Conservation (phyloP, 30 jellyfish, hydroid and myxozoan species). For the Turritopsis rubra region DNA sequence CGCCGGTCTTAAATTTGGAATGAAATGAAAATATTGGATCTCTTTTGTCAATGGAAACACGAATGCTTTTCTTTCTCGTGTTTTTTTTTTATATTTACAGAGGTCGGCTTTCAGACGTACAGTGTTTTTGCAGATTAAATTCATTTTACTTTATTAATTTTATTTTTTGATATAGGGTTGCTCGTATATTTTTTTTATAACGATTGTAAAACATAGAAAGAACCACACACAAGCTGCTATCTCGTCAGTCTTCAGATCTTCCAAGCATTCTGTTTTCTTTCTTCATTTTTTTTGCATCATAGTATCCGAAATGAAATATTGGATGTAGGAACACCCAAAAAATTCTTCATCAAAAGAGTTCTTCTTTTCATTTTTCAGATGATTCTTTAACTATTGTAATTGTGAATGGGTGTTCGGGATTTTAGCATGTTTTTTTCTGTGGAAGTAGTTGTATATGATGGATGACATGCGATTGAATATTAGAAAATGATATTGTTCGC, state of each 20-base stretch:
- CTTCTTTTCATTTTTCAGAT: neutral
- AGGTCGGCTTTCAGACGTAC: too few relatives aligned
- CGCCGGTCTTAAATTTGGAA: too few relatives aligned
- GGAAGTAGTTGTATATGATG: neutral
- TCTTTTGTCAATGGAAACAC: neutral
- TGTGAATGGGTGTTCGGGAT: too few relatives aligned
- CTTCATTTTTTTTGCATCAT: too few relatives aligned
- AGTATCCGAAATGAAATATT: too few relatives aligned
- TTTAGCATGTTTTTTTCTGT: neutral
- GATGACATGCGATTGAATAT: neutral
- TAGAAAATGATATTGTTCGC: too few relatives aligned
- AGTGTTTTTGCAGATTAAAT: neutral
- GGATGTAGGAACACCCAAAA: neutral
- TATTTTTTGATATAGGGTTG: neutral
- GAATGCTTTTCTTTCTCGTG: neutral
- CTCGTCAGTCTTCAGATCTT: neutral
- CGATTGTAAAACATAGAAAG: neutral
- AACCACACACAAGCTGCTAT: too few relatives aligned
- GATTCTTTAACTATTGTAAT: neutral
- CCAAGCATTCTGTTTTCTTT: neutral
- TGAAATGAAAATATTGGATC: neutral
- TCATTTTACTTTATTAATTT: too few relatives aligned
- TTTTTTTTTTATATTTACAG: too few relatives aligned
- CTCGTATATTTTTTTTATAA: neutral
- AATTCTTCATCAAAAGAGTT: neutral